Base-by-base conservation (phyloP, 2,113 vertebrate species). In the Oenanthe oenanthe region DNA sequence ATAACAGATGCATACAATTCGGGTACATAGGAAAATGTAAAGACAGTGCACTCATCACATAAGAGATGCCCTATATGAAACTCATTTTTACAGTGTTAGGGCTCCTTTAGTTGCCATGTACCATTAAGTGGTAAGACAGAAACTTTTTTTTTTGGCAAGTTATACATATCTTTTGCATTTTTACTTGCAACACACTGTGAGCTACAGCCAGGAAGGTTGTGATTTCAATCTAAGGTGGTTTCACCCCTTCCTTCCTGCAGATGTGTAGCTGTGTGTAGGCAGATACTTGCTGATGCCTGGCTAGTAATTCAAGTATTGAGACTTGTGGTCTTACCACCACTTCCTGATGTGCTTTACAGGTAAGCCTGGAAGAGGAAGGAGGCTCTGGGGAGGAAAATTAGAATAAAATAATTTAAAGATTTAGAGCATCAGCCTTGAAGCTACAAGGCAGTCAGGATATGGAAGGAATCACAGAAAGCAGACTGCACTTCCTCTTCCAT, bases 191-290 rank as follows among this genome's bases (percentile, higher is more conserved):
- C 26, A 53, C 26, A 24, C 31, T 50, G 34, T 43, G 32, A 94
- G 63, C 78, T 89, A 66, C 60, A 93, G 67, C 82, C 4, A 1
- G 63, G 79, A 61, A 92, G 80, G 76, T 88, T 93, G 51, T 90
- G 82, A 95, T 93, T 91, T 94, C 89, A 80, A 34, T 85, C 78
- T 62, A 57, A 88, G 85, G 47, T 88, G 60, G 56, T 79, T 96
- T 95, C 89, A 85, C 81, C 58, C 71, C 82, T 93, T 97, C 88
- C 91, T 96, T 95, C 92, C 95, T 96, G 81, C 43, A 94, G 85
- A 88, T 82, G n/a, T 40, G 26, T 72, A 78, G 45, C 17, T 89
- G 31, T 78, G 65, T 94, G 84, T 94, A 86, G 96, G 91, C 91
- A 94, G 87, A 68, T 61, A 50, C 31, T 92, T 5, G n/a, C 56